These are phyloP conservation scores for Drosophila neotestacea DNA, from an alignment of 2,888 invertebrate species.

Conservation along the genomic window DNA sequence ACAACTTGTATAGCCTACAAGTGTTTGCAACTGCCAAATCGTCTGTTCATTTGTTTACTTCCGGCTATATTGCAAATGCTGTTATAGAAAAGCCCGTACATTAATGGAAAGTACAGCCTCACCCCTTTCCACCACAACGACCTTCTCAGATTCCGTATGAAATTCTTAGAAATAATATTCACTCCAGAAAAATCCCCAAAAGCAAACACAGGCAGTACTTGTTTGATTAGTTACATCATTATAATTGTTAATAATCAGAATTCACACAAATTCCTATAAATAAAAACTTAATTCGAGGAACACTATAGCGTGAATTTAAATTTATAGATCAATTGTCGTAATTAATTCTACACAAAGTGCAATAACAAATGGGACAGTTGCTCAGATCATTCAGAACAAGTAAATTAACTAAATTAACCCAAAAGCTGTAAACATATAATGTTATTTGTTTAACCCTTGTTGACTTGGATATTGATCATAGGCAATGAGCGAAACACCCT, in stretches of 20 bases:
- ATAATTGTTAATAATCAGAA: background rate
- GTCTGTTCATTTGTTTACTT: slow-evolving; percentile 7
- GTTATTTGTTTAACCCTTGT: no score
- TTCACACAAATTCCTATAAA: background rate
- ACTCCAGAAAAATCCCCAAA: slow-evolving; percentile 1
- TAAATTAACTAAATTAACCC: background rate
- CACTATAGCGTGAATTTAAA: background rate
- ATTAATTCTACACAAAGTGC: background rate
- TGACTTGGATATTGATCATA: background rate
- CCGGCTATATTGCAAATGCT: background rate
- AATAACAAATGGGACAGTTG: background rate
- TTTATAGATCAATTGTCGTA: background rate
- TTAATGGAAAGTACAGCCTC: no score
- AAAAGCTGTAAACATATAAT: background rate
- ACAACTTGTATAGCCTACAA: slow-evolving; percentile 48
- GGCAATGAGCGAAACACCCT: background rate
- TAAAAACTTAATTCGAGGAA: background rate
- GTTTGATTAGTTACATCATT: background rate
- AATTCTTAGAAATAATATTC: background rate
- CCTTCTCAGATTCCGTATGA: background rate
- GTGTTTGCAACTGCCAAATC: slow-evolving; percentile 50
- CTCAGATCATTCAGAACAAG: background rate
- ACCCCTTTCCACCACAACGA: background rate
- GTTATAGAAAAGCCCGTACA: no score
- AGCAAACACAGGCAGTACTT: background rate